Conservation (phyloP, 92 coral and sea anemone species). For the Parazoanthus atlanticus region DNA sequence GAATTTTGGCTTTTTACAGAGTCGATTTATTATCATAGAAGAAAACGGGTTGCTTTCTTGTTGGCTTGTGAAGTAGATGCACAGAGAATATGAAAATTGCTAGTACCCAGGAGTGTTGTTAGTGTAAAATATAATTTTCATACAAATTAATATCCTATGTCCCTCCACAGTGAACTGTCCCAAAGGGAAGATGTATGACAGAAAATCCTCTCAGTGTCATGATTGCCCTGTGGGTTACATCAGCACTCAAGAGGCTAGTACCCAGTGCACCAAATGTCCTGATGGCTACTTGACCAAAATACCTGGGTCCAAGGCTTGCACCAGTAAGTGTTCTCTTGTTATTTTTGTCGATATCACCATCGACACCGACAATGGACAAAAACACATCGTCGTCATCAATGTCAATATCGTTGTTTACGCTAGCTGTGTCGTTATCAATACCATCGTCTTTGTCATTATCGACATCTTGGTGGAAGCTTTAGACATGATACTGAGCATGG, state of each 20-base stretch:
- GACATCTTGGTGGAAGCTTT: too few relatives aligned
- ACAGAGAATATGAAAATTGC: too few relatives aligned
- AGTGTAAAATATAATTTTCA: background rate
- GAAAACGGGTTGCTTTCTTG: too few relatives aligned
- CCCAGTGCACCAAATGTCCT: constrained; percentile 18
- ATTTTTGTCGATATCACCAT: background rate
- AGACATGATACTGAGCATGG: too few relatives aligned
- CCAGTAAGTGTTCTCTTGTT: background rate
- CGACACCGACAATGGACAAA: background rate
- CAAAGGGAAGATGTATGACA: background rate
- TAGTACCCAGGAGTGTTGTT: background rate
- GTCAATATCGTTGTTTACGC: too few relatives aligned
- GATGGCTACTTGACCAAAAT: background rate
- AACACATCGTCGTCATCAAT: too few relatives aligned
- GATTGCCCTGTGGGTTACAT: constrained; percentile 2
- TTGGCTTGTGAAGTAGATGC: too few relatives aligned
- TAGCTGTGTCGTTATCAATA: too few relatives aligned
- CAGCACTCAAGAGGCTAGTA: constrained; percentile 5
- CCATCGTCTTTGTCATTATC: too few relatives aligned
- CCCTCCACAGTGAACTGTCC: constrained; percentile 5
- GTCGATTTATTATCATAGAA: too few relatives aligned
- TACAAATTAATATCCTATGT: background rate
- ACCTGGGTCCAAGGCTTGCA: constrained; percentile 9
- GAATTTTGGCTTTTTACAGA: too few relatives aligned
- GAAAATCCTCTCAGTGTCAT: background rate